Conservation (phyloP, 2,888 invertebrate genomes). For the Mesochorus sp. region DNA sequence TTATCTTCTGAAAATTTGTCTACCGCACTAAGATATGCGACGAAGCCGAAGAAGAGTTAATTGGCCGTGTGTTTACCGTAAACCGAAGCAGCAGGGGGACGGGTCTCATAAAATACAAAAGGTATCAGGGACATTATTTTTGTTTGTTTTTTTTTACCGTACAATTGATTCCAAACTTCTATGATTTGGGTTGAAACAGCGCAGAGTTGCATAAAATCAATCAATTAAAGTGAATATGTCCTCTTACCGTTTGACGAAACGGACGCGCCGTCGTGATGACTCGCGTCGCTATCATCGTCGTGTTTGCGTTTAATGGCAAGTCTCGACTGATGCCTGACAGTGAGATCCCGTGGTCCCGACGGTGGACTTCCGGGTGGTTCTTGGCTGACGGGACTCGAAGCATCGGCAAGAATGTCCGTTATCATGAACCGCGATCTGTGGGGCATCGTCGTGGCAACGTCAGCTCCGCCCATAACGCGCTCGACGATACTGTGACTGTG, state of each 20-base stretch:
- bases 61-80: not conserved
- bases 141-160: not conserved
- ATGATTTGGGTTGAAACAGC: no score
- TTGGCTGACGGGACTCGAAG: constrained; percentile 77
- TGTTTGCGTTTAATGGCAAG: constrained; percentile 84
- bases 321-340: constrained; percentile 83
- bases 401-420: constrained; percentile 91
- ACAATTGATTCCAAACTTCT: not conserved
- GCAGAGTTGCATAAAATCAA: no score
- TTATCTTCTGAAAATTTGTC: not conserved
- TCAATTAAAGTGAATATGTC: not conserved
- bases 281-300: constrained; percentile 84
- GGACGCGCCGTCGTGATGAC: constrained; percentile 83
- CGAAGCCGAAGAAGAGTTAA: not conserved
- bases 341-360: constrained; percentile 84
- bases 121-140: not conserved
- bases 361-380: constrained; percentile 81
- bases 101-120: not conserved
- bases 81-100: not conserved
- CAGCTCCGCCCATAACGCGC: constrained; percentile 56
- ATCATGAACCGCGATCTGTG: constrained; percentile 94
- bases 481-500: constrained; percentile 60
- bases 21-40: not conserved
- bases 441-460: constrained; percentile 81
- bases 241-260: constrained; percentile 84